Evolutionary conservation across 2,888 invertebrate genomes (phyloP).

Genomic region (Prosapia bicincta): DNA sequence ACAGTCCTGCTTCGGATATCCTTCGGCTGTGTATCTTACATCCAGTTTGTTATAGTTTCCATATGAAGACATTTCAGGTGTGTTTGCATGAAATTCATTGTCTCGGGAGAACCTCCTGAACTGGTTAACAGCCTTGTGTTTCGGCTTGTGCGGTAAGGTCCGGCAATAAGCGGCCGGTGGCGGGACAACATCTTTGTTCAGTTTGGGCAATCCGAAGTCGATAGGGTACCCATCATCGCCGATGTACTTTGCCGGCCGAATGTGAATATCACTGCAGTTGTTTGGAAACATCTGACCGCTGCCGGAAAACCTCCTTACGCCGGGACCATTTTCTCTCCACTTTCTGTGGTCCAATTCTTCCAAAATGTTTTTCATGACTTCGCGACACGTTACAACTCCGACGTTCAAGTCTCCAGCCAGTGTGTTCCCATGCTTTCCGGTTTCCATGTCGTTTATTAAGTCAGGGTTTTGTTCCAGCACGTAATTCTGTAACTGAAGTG

Average conservation of each 20-base stretch:
- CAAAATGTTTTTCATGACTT: conserved; percentile 9
- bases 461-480: conserved; percentile 68
- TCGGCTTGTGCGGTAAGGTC: conserved; percentile 70
- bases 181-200: conserved; percentile 43
- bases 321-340: conserved; percentile 33
- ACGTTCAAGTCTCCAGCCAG: background rate
- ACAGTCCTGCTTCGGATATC: conserved; percentile 62
- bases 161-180: conserved; percentile 52
- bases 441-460: conserved; percentile 74
- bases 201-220: conserved; percentile 71
- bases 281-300: conserved; percentile 51
- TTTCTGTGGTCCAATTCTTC: conserved; percentile 39
- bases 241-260: conserved; percentile 68
- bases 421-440: conserved; percentile 44
- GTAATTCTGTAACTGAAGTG: conserved; percentile 18
- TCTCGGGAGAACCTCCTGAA: conserved; percentile 56
- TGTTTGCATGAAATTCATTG: conserved; percentile 59
- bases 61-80: conserved; percentile 50
- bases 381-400: background rate
- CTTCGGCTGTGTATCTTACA: conserved; percentile 74
- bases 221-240: conserved; percentile 77
- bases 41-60: conserved; percentile 48
- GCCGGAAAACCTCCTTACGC: conserved; percentile 38
- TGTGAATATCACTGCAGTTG: conserved; percentile 64
- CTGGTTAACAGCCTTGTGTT: conserved; percentile 44